phyloP scores from a whole-genome alignment of 2,888 invertebrate genomes.

The Fragum fragum region DNA sequence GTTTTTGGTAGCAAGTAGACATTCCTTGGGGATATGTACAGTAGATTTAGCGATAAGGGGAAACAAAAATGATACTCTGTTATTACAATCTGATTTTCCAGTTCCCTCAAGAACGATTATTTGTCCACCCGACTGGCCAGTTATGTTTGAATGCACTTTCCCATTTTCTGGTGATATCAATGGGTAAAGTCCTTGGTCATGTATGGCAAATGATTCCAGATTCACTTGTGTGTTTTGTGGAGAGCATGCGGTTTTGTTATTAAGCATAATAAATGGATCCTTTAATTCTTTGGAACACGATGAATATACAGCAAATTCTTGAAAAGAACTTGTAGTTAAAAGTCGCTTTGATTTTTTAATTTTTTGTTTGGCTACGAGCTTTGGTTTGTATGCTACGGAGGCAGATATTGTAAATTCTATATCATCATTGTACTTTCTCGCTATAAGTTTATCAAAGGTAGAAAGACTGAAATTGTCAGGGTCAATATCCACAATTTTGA shows the following conservation, averaged over 20 bases:
- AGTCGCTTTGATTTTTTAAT: background rate
- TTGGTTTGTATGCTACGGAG: background rate
- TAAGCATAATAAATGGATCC: background rate
- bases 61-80: background rate
- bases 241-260: background rate
- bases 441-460: background rate
- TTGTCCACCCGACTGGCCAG: background rate
- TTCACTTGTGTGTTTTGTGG: background rate
- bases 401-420: slow-evolving; percentile 12
- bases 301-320: background rate
- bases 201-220: background rate
- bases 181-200: background rate
- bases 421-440: background rate
- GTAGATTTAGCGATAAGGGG: background rate
- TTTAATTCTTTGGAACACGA: background rate
- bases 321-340: background rate
- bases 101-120: slow-evolving; percentile 17
- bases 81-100: background rate
- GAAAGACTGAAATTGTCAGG: background rate
- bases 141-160: too few species aligned
- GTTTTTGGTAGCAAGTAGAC: background rate
- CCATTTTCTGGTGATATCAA: background rate
- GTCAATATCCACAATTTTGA: slow-evolving; percentile 9
- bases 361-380: background rate
- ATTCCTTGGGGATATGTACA: background rate